A percentile compares a stretch with the other conserved stretches of the same genome.
phyloP scores from a whole-genome alignment of 2,888 invertebrate species.

The Macrosiphum euphorbiae region DNA sequence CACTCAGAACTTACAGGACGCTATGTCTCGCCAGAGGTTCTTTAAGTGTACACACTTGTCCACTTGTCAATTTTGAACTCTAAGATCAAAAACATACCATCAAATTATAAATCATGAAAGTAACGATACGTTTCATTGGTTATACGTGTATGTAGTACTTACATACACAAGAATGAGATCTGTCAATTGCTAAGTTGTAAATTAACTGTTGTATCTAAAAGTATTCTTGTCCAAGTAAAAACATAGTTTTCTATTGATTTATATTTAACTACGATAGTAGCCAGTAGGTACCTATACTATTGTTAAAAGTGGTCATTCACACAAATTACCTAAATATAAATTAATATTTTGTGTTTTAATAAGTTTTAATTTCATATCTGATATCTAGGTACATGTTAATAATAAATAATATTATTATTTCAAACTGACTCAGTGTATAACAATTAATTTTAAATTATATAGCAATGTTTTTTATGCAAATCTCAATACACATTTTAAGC shows the following conservation, averaged over 20 bases:
- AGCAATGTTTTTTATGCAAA: too few relatives aligned
- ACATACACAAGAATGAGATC: background rate
- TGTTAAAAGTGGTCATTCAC: background rate
- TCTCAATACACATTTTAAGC: too few relatives aligned
- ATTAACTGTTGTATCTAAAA: background rate
- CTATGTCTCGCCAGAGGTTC: conserved; percentile 4
- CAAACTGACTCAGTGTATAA: too few relatives aligned
- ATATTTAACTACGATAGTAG: background rate
- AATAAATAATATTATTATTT: background rate
- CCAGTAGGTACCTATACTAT: background rate
- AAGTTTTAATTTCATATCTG: background rate
- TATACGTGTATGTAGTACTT: background rate
- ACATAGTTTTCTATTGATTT: background rate
- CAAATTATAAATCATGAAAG: too few relatives aligned
- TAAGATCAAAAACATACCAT: too few relatives aligned
- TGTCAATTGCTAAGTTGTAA: background rate
- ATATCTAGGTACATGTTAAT: background rate
- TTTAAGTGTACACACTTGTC: background rate
- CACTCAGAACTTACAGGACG: background rate
- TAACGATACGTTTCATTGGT: background rate
- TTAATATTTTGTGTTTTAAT: background rate
- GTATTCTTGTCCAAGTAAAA: background rate
- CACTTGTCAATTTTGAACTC: too few relatives aligned
- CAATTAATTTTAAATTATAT: too few relatives aligned
- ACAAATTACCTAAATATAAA: background rate